Percentiles rank a stretch among this genome's conserved stretches.
phyloP scores from a whole-genome alignment of 2,113 vertebrate species.

The Ardeotis arabs region DNA sequence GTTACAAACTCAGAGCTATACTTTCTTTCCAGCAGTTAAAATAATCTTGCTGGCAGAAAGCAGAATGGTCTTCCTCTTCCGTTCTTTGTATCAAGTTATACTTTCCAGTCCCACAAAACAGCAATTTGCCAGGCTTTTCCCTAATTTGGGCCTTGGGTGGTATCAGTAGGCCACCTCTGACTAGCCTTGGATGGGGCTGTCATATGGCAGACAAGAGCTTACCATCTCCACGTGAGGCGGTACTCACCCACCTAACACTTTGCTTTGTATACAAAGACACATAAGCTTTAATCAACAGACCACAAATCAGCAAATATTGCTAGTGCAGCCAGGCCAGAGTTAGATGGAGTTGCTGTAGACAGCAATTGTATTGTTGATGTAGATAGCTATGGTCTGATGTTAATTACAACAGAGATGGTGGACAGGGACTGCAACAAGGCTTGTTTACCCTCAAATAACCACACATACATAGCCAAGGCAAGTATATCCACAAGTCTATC shows the following conservation, averaged over 20 bases:
- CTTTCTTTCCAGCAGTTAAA: neutral
- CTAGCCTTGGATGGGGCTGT: neutral
- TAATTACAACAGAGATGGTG: neutral
- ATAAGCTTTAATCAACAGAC: neutral
- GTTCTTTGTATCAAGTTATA: neutral
- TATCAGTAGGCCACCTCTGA: neutral
- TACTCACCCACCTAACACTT: neutral
- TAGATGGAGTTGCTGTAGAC: too few species aligned
- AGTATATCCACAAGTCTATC: neutral
- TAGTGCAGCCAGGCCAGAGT: neutral
- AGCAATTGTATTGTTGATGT: neutral
- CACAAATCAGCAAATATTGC: neutral
- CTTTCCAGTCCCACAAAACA: neutral
- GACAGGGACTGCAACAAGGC: neutral
- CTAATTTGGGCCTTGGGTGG: neutral
- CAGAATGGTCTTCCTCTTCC: neutral
- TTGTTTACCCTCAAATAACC: neutral
- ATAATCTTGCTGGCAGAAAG: neutral
- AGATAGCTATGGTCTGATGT: neutral
- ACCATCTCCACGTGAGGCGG: neutral
- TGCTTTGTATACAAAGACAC: neutral
- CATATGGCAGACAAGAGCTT: neutral
- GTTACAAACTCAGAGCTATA: neutral
- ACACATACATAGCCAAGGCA: neutral
- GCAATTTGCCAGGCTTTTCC: neutral